phyloP scores from a whole-genome alignment of 2,113 vertebrate species.

The Ictalurus furcatus region DNA sequence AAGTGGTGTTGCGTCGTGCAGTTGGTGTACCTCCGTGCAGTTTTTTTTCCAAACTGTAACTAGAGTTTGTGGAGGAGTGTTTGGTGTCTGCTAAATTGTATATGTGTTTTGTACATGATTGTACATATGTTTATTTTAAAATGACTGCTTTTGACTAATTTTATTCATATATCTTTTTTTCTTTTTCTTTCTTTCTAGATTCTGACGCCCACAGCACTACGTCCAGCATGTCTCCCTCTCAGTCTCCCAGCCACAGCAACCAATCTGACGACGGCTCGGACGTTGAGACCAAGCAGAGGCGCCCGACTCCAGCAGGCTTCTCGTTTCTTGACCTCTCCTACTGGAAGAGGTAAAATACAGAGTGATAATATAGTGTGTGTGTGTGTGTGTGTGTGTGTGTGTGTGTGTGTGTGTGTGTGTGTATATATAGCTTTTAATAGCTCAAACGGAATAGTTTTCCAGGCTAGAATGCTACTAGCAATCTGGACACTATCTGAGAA shows the following conservation, averaged over 20 bases:
- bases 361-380: no score
- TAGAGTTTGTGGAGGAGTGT: background rate
- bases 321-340: constrained; percentile 79
- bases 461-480: background rate
- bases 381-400: no score
- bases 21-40: background rate
- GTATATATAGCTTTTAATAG: no score
- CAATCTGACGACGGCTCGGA: constrained; percentile 79
- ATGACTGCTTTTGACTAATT: background rate
- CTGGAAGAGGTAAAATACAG: constrained; percentile 74
- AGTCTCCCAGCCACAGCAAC: constrained; percentile 80
- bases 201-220: constrained; percentile 80
- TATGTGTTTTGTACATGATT: no score
- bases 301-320: constrained; percentile 69
- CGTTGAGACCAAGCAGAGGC: constrained; percentile 75
- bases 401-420: no score
- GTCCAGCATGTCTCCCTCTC: constrained; percentile 77
- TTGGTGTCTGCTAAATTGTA: background rate
- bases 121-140: background rate
- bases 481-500: background rate
- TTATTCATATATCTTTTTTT: background rate
- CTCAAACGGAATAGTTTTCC: background rate
- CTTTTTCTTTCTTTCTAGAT: constrained; percentile 60
- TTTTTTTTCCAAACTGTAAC: background rate
- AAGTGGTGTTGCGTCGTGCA: background rate